phyloP scores from a whole-genome alignment of 2,113 vertebrate genomes.

The Pteruthius melanotis region DNA sequence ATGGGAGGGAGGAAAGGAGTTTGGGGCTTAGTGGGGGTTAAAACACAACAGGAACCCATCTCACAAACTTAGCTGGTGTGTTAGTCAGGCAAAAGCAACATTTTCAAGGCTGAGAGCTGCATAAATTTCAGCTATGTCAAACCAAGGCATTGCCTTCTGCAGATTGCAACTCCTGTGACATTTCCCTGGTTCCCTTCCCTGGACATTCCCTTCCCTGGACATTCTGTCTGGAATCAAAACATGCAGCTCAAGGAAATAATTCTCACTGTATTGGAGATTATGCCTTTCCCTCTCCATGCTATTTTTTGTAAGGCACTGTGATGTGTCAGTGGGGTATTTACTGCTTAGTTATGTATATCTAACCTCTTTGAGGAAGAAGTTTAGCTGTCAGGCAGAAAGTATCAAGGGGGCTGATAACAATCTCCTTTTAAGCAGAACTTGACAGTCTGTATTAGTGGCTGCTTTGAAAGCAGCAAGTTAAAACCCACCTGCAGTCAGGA shows the following conservation, averaged over 20 bases:
- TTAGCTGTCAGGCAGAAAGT: constrained; percentile 55
- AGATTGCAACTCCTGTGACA: background rate
- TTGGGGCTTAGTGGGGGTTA: background rate
- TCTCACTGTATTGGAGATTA: constrained; percentile 6
- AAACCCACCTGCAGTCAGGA: constrained; percentile 3
- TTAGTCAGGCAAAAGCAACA: background rate
- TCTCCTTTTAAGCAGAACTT: constrained; percentile 50
- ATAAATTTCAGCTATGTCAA: background rate
- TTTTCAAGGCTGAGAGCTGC: background rate
- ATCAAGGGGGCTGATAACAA: constrained; percentile 51
- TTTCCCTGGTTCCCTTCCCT: background rate
- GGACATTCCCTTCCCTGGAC: background rate
- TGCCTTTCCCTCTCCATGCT: background rate
- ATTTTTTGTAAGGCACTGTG: background rate
- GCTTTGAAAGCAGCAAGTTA: constrained; percentile 6
- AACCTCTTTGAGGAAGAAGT: constrained; percentile 59
- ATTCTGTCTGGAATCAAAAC: background rate
- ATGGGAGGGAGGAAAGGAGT: background rate
- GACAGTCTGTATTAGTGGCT: constrained; percentile 22
- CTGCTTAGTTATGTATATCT: constrained; percentile 44
- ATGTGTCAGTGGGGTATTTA: constrained; percentile 42
- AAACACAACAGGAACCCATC: background rate
- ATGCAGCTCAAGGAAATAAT: background rate
- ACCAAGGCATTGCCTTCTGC: background rate
- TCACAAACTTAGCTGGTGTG: background rate